phyloP scores from a whole-genome alignment of 2,113 vertebrate genomes.

The Malurus melanocephalus region DNA sequence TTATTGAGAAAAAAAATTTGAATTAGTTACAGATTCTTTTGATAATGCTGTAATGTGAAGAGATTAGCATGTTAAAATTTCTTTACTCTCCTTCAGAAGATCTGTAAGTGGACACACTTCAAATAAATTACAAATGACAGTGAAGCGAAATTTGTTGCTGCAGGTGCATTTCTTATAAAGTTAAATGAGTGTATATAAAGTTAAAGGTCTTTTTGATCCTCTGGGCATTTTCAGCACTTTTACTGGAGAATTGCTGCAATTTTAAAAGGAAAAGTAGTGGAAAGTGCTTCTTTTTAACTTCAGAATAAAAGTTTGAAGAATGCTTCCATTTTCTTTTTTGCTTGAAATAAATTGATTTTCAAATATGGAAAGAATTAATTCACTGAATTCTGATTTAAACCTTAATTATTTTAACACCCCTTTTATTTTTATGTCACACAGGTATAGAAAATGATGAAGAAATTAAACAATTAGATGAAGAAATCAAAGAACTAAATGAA shows the following conservation, averaged over 20 bases:
- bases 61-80: not conserved
- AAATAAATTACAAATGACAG: not conserved
- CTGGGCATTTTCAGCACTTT: not conserved
- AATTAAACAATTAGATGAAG: constrained; percentile 97
- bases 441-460: constrained; percentile 96
- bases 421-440: constrained; percentile 54
- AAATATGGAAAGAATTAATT: constrained; percentile 14
- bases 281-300: not conserved
- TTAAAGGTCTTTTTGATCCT: not conserved
- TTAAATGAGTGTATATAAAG: not conserved
- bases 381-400: not conserved
- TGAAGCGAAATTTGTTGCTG: not conserved
- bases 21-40: not conserved
- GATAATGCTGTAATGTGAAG: not conserved
- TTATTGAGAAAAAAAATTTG: not conserved
- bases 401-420: constrained; percentile 5
- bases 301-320: not conserved
- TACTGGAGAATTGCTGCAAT: not conserved
- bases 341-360: constrained; percentile 20
- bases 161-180: not conserved
- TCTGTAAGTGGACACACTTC: not conserved
- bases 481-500: constrained; percentile 98
- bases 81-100: not conserved
- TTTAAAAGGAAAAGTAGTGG: not conserved
- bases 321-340: not conserved